Base-by-base conservation (phyloP, 2,113 vertebrate species). In the Podocnemis expansa region DNA sequence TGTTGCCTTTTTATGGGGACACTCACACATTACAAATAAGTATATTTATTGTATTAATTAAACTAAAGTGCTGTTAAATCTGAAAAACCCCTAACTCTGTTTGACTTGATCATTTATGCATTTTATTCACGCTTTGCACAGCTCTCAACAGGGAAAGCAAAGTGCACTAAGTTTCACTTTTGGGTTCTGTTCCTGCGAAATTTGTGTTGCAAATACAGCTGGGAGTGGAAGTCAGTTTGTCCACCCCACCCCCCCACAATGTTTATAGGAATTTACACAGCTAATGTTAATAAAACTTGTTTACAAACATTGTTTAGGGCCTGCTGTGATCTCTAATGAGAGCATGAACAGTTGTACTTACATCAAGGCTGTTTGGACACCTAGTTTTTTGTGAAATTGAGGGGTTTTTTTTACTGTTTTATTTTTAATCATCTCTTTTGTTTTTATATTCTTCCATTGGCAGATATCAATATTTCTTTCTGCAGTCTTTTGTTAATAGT, bases 61-160 rank as follows among this genome's bases (percentile, higher is more conserved):
- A 1, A 38, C 81, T 54, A 45, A 41, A 0, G 0, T 25, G n/a
- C n/a, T 24, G 1, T 49, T 38, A 41, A 58, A 78, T 19, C 38
- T 10, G 1, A 41, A 21, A 9, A 19, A 43, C 24, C 7, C 7
- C 2, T 16, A 58, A 10, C 0, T 3, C 45, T n/a, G 1, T 0
- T 29, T 27, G n/a, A 88, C 41, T 80, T 21, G 24, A 7, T 3
- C 25, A 41, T 45, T 41, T 21, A 0, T 3, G 51, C 1, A 17
- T 38, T 19, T 16, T 38, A 25, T 10, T 19, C 2, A 2, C 2
- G 55, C 1, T 0, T 76, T 52, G 58, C 43, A 1, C 45, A 78
- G 75, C 81, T 84, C 52, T 51, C 80, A 56, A 19, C 17, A 6
- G 19, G 2, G 4, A 22, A 45, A 38, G 43, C 47, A 6, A 67